Conservation (phyloP, 2,888 invertebrate species). For the Acrobasis suavella region DNA sequence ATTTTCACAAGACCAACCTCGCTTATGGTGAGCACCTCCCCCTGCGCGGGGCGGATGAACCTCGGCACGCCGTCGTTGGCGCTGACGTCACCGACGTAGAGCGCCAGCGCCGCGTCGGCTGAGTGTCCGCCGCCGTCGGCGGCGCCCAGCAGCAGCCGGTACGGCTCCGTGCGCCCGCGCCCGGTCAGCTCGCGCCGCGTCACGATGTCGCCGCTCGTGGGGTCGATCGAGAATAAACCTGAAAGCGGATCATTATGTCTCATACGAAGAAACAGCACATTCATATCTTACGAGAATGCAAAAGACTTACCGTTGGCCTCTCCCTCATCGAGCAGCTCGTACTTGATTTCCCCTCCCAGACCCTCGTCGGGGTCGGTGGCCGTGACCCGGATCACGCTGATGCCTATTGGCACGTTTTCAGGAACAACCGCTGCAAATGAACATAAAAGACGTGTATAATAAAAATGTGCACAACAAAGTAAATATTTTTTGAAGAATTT, state of each 20-base stretch:
- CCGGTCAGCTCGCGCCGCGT: constrained; percentile 87
- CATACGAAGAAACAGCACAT: neutral
- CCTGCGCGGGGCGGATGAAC: constrained; percentile 86
- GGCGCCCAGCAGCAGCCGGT: constrained; percentile 85
- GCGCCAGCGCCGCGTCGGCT: constrained; percentile 83
- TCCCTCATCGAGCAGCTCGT: constrained; percentile 88
- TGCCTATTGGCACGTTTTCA: constrained; percentile 87
- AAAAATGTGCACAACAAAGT: neutral
- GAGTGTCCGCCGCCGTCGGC: constrained; percentile 86
- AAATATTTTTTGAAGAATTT: too few species aligned
- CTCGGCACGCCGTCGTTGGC: constrained; percentile 91
- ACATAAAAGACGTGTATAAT: neutral
- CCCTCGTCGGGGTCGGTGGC: constrained; percentile 91
- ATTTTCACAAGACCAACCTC: constrained; percentile 75
- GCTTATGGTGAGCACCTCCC: constrained; percentile 86
- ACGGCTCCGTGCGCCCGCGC: constrained; percentile 88
- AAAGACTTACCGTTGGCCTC: constrained; percentile 84
- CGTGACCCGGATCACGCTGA: constrained; percentile 85
- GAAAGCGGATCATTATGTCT: constrained; percentile 27
- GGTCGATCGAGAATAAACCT: constrained; percentile 87
- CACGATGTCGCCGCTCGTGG: constrained; percentile 85
- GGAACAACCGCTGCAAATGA: constrained; percentile 85
- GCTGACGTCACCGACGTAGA: constrained; percentile 90
- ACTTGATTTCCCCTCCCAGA: constrained; percentile 86
- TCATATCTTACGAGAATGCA: neutral